Base-by-base conservation (phyloP, 2,797 vertebrate species). In the Coracias cyanogaster region DNA sequence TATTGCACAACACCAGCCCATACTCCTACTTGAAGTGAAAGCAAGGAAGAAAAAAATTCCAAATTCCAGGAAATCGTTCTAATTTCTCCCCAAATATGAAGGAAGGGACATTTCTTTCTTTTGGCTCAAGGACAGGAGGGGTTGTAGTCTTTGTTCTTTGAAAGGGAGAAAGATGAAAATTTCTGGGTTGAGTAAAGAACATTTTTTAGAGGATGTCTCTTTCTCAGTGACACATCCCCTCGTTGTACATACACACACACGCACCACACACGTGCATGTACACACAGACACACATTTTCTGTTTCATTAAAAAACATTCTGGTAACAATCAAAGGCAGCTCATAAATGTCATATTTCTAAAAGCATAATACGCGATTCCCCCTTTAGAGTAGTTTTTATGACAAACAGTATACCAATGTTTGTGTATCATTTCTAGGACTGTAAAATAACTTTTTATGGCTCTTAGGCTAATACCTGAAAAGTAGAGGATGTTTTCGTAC, bases 281-380 rank as follows among this genome's bases (percentile, higher is more conserved):
- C 52, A 54, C 78, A 66, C 35, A 83, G 33, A 91, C 33, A 84
- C 48, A 41, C 81, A 46, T 93, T 96, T 92, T 92, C 72, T 86
- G 26, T 83, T 93, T 92, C 82, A 89, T 93, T 96, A 71, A 64
- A 89, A 91, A 90, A 43, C 81, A 46, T 90, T 86, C 97, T 97
- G 96, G 67, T 69, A 95, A 90, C 92, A 92, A 90, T 97, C 97
- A 97, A 82, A 92, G 80, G 61, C 96, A 96, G 96, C 90, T 91
- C 96, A 96, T 97, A 97, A 97, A 97, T 96, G 96, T 96, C 95
- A 93, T 96, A 94, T 96, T 95, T 96, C 0, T 31, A 94, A 87
- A 94, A 91, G 77, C 88, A 95, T 91, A 95, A 88, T 82, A 84
- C 66, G 0, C 0, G 33, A 76, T 90, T 87, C 94, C 79, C 52